These are phyloP conservation scores for Salmo trutta DNA, from an alignment of 2,797 vertebrate genomes.

Conservation along the genomic window DNA sequence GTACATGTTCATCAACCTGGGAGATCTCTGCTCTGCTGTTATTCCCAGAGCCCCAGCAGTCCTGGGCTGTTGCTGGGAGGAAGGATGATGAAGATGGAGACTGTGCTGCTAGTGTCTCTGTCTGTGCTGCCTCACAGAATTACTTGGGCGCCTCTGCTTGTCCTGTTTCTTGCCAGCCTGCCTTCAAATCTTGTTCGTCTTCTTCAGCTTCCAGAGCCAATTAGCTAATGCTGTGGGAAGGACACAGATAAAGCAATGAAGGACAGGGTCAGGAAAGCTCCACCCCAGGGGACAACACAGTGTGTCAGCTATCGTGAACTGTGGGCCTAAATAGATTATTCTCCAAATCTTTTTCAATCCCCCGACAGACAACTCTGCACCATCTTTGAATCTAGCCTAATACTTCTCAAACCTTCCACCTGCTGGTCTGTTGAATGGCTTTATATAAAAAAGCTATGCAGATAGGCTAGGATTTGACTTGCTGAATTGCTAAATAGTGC, in stretches of 20 bases:
- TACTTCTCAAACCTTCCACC: background rate
- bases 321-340: background rate
- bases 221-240: slow-evolving; percentile 44
- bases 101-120: slow-evolving; percentile 20
- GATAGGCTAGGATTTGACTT: background rate
- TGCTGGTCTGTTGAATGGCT: background rate
- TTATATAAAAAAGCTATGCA: background rate
- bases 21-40: slow-evolving; percentile 57
- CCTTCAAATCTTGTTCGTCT: slow-evolving; percentile 35
- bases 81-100: slow-evolving; percentile 62
- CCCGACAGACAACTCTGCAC: background rate
- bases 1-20: slow-evolving; percentile 49
- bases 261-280: slow-evolving; percentile 11
- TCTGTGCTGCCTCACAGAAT: slow-evolving; percentile 11
- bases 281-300: slow-evolving; percentile 14
- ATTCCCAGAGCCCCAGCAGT: slow-evolving; percentile 31
- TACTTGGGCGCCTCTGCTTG: slow-evolving; percentile 9
- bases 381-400: background rate
- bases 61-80: slow-evolving; percentile 51
- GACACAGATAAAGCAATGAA: slow-evolving; percentile 26
- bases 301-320: slow-evolving; percentile 15
- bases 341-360: background rate
- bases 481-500: background rate
- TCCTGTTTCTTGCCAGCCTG: slow-evolving; percentile 26
- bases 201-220: slow-evolving; percentile 39